Evolutionary conservation across 2,888 invertebrate species (phyloP), one percentile per base, ranked within the genome.

Genomic region (Rhingia campestris): DNA sequence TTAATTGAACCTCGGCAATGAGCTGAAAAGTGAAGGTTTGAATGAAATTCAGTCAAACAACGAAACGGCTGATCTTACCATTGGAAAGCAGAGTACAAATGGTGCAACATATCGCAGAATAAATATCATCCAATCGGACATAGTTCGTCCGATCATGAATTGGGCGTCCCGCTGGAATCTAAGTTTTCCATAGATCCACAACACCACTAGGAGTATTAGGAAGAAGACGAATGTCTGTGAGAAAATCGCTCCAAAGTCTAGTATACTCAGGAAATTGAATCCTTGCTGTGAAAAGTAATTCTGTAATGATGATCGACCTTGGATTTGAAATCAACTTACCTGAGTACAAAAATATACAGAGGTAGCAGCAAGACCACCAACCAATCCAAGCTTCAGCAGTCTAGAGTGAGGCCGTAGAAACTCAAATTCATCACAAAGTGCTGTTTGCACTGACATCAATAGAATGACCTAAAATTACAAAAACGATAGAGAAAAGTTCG

Each of bases 171-270:
- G 91, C 58, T 93, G 93, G 69, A 95, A 93, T 77, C 93, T 93
- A 12, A 92, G 91, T 6, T 93, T 92, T 82, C 97, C 97, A 89
- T 97, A 97, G 39, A 95, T 94, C 95, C 97, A 97, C 1, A 95
- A 95, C 9, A 97, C 94, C 47, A 96, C 95, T 53, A 95, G 89
- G 9, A 97, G 93, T 91, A 98, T 96, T 75, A 96, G 93, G 3
- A 95, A 92, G 86, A 96, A 96, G 22, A 96, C 88, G 22, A 88
- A 81, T 4, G 89, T 79, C 53, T 91, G 90, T 4, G 90, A 88
- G 9, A 90, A 87, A 5, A 89, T 77, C 30, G 88, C 87, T 61
- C 90, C 86, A 39, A 87, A 88, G 7, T 89, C 89, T 6, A 91
- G 72, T 10, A 88, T 84, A 54, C 89, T 88, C 6, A 90, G 70